A percentile compares a stretch with the other conserved stretches of the same genome.
Conservation (phyloP, 2,888 invertebrate genomes). For the Mythimna albipuncta region DNA sequence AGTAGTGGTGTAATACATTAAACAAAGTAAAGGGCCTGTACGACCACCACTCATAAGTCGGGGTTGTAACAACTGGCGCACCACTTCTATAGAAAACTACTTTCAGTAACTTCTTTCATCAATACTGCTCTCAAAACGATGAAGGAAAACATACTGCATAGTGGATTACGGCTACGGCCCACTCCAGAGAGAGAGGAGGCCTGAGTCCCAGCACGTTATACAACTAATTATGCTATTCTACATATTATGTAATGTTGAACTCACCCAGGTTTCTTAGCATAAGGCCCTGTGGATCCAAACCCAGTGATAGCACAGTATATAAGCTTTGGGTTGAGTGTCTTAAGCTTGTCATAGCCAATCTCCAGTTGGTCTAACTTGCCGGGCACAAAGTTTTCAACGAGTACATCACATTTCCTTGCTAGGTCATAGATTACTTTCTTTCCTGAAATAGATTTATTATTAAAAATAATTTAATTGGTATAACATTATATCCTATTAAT, state of each 20-base stretch:
- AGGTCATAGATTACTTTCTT: constrained; percentile 92
- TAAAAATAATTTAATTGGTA: not conserved
- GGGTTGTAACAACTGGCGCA: too few relatives aligned
- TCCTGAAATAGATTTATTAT: constrained; percentile 74
- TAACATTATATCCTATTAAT: not conserved
- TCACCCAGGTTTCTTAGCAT: constrained; percentile 95
- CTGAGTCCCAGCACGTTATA: too few relatives aligned
- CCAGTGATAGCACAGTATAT: constrained; percentile 99
- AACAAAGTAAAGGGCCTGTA: too few relatives aligned
- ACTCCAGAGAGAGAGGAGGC: too few relatives aligned
- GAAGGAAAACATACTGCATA: too few relatives aligned
- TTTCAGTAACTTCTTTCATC: too few relatives aligned
- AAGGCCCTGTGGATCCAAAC: constrained; percentile 97
- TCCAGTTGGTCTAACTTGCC: constrained; percentile 95
- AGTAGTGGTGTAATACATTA: too few relatives aligned
- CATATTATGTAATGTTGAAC: constrained; percentile 1
- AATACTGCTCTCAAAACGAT: too few relatives aligned
- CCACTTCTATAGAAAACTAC: too few relatives aligned
- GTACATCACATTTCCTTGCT: constrained; percentile 94
- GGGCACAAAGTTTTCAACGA: constrained; percentile 98
- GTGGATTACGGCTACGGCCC: too few relatives aligned
- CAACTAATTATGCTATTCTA: too few relatives aligned
- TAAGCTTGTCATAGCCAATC: constrained; percentile 95
- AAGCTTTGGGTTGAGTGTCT: constrained; percentile 93
- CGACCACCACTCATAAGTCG: too few relatives aligned